Base-by-base conservation (phyloP, 2,113 vertebrate genomes). In the Porphyrio hochstetteri region DNA sequence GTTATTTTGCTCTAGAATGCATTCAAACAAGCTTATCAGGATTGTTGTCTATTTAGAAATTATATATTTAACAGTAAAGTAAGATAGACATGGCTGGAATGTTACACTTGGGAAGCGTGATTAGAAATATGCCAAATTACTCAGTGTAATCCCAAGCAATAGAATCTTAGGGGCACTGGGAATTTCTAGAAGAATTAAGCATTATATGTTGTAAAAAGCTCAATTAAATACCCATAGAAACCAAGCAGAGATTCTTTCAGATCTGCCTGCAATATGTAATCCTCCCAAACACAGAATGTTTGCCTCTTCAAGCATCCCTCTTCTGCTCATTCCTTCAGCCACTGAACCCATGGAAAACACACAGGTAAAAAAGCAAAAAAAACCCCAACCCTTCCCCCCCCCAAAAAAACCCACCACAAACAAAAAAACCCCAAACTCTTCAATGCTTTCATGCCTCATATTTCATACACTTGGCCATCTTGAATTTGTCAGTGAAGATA, bases 1-100 rank as follows among this genome's bases (percentile, higher is more conserved):
- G 89, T 94, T 83, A 96, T 97, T 97, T 97, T 35, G 52, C 96
- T 97, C 93, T 90, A 98, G 91, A 96, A 97, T 80, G 92, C 79
- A 97, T 93, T 97, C 96, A 96, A 97, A 97, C 71, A 92, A 97
- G 95, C 91, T 95, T 97, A 97, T 97, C 96, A 97, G 95, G 91
- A 93, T 88, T 92, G 86, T 95, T 98, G 89, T 97, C 97, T 97
- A 95, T 97, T 96, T 98, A 96, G 97, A 97, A 97, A 97, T 94
- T 96, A 97, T 92, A 98, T 96, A 94, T 96, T 96, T 97, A 96
- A 97, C 81, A 92, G 76, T 93, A 96, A 97, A 97, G 87, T 52
- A 92, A 96, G 96, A 96, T 71, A 97, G 92, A 97, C 82, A 90
- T 95, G 67, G 91, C 85, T 96, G 90, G 94, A 95, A 95, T 80